Base-by-base conservation (phyloP, 2,113 vertebrate species). In the Odocoileus hemionus region DNA sequence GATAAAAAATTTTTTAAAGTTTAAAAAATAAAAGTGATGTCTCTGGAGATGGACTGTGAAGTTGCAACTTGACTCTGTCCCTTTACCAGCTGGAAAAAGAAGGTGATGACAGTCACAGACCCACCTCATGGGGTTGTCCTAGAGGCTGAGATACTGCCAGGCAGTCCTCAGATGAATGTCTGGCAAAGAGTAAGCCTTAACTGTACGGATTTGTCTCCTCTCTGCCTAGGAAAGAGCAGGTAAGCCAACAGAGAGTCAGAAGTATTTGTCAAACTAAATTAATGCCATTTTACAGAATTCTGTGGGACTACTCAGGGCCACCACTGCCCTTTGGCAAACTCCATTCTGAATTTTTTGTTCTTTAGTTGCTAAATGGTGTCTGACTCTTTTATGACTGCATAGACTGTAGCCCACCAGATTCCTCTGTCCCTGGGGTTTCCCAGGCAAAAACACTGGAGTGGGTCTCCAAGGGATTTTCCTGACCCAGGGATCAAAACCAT, bases 281-380 rank as follows among this genome's bases (percentile, higher is more conserved):
- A 91, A 93, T 15, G 26, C 12, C 87, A 54, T 47, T 85, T 91
- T 39, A n/a, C 21, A 83, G 94, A 94, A 94, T 50, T 84, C 74
- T 57, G 16, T 84, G 54, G 39, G 47, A 78, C 74, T 54, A 54
- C 4, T 84, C 10, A 25, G 1, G 19, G 82, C 55, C 12, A 3
- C 83, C 6, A 7, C 57, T 67, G 17, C 12, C 89, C 52, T 88
- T 70, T n/a, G 55, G 39, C 7, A 61, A 95, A 86, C 60, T 92
- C 74, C 23, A 4, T 43, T 43, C 70, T 76, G 70, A 43, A 43
- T 76, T 76, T 43, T 76, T 74, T 74, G 70, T 43, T 74, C 23
- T 76, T 39, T 76, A 43, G 36, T 43, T 70, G n/a, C n/a, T 70
- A 39, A 70, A 39, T 70, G 1, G 0, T 39, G 19, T 70, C 67